phyloP scores from a whole-genome alignment of 2,797 vertebrate genomes.

The Mormyrops boulengeri region DNA sequence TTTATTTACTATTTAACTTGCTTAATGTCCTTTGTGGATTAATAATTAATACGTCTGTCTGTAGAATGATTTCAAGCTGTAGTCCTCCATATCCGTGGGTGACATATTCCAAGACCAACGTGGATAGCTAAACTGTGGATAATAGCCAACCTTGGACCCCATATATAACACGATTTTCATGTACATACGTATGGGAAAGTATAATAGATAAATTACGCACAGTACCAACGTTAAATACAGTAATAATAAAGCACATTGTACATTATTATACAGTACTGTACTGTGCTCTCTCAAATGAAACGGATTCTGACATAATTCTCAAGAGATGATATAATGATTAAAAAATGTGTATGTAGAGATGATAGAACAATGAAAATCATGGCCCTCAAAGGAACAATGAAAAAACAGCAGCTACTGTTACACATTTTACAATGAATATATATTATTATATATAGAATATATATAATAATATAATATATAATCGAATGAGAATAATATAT shows the following conservation, averaged over 20 bases:
- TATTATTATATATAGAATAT: too few relatives aligned
- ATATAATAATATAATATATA: too few relatives aligned
- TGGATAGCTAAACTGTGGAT: not conserved
- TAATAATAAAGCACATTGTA: not conserved
- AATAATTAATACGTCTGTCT: not conserved
- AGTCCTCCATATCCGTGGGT: not conserved
- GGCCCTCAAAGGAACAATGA: too few relatives aligned
- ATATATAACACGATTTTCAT: not conserved
- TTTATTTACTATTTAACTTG: not conserved
- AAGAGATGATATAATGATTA: not conserved
- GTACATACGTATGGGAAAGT: not conserved
- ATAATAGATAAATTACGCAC: not conserved
- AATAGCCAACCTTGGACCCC: not conserved
- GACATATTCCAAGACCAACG: not conserved
- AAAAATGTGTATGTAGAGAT: too few relatives aligned
- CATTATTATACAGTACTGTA: not conserved
- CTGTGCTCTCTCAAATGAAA: not conserved
- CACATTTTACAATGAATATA: too few relatives aligned
- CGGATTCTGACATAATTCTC: not conserved
- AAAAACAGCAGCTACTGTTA: too few relatives aligned
- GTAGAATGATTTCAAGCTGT: not conserved
- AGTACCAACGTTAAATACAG: not conserved
- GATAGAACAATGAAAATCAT: too few relatives aligned
- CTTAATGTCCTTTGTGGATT: not conserved
- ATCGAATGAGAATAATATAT: too few relatives aligned